A percentile compares a stretch with the other conserved stretches of the same genome.
Conservation (phyloP, 2,797 vertebrate species). For the Paedocypris micromegethes region DNA sequence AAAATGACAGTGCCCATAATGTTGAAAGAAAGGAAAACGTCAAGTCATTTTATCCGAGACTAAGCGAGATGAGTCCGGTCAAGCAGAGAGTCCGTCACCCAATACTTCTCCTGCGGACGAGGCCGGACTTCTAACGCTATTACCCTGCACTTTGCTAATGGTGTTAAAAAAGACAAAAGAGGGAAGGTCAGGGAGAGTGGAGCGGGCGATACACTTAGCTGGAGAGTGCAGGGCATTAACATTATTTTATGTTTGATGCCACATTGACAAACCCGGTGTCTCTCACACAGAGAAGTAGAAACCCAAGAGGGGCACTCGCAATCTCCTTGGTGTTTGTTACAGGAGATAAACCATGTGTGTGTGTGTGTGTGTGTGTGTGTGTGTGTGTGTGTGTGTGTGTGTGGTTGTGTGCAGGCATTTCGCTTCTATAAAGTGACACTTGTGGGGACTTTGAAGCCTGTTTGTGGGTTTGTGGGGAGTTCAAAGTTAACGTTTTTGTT, state of each 20-base stretch:
- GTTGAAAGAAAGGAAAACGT: conserved; percentile 41
- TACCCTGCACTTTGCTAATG: conserved; percentile 73
- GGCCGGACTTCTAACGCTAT: conserved; percentile 57
- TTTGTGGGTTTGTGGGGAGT: too few relatives aligned
- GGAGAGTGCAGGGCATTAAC: conserved; percentile 53
- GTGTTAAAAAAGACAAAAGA: conserved; percentile 64
- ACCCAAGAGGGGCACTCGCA: conserved; percentile 32
- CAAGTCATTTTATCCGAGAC: conserved; percentile 45
- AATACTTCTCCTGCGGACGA: conserved; percentile 46
- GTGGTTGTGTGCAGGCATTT: neutral
- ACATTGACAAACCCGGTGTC: conserved; percentile 28
- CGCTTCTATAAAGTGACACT: too few relatives aligned
- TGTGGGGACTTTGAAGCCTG: too few relatives aligned
- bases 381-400: conserved; percentile 5
- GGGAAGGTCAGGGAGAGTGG: conserved; percentile 50
- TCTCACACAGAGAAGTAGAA: conserved; percentile 22
- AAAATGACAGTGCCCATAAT: conserved; percentile 37
- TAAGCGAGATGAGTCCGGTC: conserved; percentile 46
- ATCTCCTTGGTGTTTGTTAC: conserved; percentile 34
- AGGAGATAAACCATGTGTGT: neutral
- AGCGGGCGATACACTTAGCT: conserved; percentile 57
- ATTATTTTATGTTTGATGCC: conserved; percentile 51
- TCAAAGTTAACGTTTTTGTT: too few relatives aligned
- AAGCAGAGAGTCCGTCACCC: conserved; percentile 45
- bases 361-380: conserved; percentile 3